Conservation (phyloP, 2,888 invertebrate genomes). For the Pachymerium ferrugineum region DNA sequence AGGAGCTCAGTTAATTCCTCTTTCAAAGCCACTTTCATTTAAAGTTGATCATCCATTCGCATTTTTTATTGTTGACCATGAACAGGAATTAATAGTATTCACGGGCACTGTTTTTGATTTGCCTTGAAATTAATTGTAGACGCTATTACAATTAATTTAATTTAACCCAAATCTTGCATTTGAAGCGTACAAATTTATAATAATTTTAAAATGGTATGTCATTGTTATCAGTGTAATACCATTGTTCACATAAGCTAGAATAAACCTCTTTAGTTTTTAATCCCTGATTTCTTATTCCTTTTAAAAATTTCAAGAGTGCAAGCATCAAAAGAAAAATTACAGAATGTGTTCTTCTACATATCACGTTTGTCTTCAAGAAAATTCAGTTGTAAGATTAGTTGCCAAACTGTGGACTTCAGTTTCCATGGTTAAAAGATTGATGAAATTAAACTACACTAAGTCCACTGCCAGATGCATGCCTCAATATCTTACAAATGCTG, state of each 20-base stretch:
- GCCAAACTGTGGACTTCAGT: conserved; percentile 8
- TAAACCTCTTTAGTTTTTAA: neutral
- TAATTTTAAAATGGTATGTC: neutral
- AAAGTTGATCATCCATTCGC: neutral
- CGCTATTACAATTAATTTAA: neutral
- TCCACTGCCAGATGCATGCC: neutral
- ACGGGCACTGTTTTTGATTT: neutral
- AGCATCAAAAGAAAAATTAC: too few relatives aligned
- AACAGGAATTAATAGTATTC: neutral
- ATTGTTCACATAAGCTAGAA: neutral
- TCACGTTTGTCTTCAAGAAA: neutral
- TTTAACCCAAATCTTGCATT: neutral
- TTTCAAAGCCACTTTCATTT: neutral
- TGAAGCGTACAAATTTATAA: too few relatives aligned
- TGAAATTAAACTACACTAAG: neutral
- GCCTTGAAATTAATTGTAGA: neutral
- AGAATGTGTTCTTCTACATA: neutral
- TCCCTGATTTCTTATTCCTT: neutral
- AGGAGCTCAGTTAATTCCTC: neutral
- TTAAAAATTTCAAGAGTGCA: too few relatives aligned
- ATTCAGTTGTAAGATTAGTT: neutral
- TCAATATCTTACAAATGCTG: neutral
- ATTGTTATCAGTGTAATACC: neutral
- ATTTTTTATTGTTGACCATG: neutral
- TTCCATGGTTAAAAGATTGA: neutral